Conservation (phyloP, 2,888 invertebrate species). For the Pocota personata region DNA sequence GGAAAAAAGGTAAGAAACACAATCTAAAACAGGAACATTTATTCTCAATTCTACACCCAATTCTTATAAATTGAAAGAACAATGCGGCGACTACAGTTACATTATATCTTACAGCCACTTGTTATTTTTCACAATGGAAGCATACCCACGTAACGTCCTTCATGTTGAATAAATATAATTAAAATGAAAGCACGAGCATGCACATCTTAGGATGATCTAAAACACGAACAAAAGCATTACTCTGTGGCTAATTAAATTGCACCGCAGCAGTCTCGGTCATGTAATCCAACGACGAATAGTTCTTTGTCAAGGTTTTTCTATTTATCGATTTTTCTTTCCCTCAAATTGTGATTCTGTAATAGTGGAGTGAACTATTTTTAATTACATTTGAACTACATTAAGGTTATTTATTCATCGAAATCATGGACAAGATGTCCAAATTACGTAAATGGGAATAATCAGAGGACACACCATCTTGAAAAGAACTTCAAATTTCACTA, state of each 20-base stretch:
- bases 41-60: too few relatives aligned
- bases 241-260: slow-evolving; percentile 11
- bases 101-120: not conserved
- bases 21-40: too few relatives aligned
- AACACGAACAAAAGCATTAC: not conserved
- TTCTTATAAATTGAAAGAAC: not conserved
- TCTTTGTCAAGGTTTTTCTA: slow-evolving; percentile 2
- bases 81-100: not conserved
- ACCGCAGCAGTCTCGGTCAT: not conserved
- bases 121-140: not conserved
- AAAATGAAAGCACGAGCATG: slow-evolving; percentile 1
- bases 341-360: not conserved
- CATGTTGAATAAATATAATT: slow-evolving; percentile 13
- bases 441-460: too few relatives aligned
- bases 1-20: too few relatives aligned
- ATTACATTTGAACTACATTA: not conserved
- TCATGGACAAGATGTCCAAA: too few relatives aligned
- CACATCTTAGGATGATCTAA: slow-evolving; percentile 2
- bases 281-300: not conserved
- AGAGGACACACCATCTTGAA: too few relatives aligned
- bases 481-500: too few relatives aligned
- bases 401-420: too few relatives aligned
- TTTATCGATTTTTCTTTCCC: slow-evolving; percentile 1
- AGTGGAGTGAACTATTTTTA: not conserved
- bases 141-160: slow-evolving; percentile 12